Evolutionary conservation across 2,113 vertebrate genomes (phyloP).

Genomic region (Trematomus loennbergii): DNA sequence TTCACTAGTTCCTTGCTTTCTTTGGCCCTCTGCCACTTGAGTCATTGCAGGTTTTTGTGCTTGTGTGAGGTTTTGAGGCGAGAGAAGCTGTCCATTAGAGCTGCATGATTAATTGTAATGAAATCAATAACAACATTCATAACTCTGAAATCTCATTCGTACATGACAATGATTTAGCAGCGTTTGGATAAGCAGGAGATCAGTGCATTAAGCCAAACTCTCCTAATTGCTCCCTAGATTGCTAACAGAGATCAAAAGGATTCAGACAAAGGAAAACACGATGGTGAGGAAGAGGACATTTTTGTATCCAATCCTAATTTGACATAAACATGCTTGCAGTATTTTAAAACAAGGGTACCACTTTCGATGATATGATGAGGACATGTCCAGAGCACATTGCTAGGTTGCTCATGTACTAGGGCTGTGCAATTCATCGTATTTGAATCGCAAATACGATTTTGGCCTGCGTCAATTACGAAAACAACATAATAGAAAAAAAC

Average conservation of each 20-base stretch:
- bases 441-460: no score
- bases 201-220: slow-evolving; percentile 11
- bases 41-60: not conserved
- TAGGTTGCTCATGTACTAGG: no score
- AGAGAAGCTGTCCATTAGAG: slow-evolving; percentile 28
- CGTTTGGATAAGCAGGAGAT: slow-evolving; percentile 34
- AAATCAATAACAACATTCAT: slow-evolving; percentile 42
- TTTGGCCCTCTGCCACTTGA: not conserved
- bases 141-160: slow-evolving; percentile 21
- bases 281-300: not conserved
- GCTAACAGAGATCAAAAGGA: slow-evolving; percentile 18
- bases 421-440: no score
- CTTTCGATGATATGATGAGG: not conserved
- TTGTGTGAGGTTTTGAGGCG: slow-evolving; percentile 10
- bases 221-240: slow-evolving; percentile 20
- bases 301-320: not conserved
- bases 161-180: slow-evolving; percentile 9
- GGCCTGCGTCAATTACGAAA: no score
- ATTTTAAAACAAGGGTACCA: not conserved
- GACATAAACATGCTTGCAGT: not conserved
- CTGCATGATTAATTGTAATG: slow-evolving; percentile 30
- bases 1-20: not conserved
- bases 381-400: no score
- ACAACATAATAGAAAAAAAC: no score
- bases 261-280: not conserved